Conservation (phyloP, 2,797 vertebrate genomes). For the Chrosomus eos region DNA sequence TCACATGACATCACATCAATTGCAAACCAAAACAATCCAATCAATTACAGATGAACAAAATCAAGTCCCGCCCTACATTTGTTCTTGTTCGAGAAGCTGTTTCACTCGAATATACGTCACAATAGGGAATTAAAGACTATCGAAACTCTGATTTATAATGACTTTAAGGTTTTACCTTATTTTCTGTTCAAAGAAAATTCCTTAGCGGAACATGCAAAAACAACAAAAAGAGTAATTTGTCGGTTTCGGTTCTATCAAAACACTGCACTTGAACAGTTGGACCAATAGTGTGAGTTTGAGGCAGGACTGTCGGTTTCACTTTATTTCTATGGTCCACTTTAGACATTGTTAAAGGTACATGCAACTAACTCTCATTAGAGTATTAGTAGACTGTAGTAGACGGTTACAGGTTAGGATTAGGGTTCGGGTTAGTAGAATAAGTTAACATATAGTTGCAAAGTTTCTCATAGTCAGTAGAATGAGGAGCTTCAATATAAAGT, state of each 20-base stretch:
- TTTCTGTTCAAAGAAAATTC: background rate
- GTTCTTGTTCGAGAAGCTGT: background rate
- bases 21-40: background rate
- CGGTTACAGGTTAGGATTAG: background rate
- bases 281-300: background rate
- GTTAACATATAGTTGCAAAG: background rate
- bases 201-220: background rate
- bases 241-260: background rate
- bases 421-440: background rate
- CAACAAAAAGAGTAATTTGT: background rate
- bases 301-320: background rate
- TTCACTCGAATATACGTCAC: background rate
- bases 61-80: background rate
- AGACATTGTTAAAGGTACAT: background rate
- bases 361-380: too few relatives aligned
- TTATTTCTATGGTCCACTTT: background rate
- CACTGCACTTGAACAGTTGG: background rate
- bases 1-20: background rate
- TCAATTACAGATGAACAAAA: background rate
- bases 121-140: too few relatives aligned
- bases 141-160: background rate
- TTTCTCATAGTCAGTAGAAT: background rate
- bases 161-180: conserved; percentile 11
- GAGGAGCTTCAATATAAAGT: background rate
- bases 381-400: too few relatives aligned